Base-by-base conservation (phyloP, 2,888 invertebrate species). In the Tribolium freemani region DNA sequence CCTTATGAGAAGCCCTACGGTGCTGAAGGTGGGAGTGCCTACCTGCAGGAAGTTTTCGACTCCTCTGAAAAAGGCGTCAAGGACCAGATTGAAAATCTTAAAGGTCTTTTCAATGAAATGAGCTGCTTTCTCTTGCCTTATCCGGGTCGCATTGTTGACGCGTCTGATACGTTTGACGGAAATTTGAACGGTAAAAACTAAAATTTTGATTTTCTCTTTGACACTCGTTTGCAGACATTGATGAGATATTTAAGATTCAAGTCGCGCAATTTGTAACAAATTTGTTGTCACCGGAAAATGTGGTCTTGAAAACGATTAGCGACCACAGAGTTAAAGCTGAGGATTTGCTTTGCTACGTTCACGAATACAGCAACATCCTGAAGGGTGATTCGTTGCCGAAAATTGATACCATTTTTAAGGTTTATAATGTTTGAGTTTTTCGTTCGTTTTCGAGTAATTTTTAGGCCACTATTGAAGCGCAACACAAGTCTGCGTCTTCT, bases 91-190 rank as follows among this genome's bases (percentile, higher is more conserved):
- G 13, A 48, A 10, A 61, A 38, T 10, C 9, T 63, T 16, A 31
- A 51, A 31, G n/a, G 13, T n/a, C 31, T 63, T 5, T 63, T 63
- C 10, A 20, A 16, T 8, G 13, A 50, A 20, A 38, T 51, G 5
- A 30, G 13, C 16, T 63, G 63, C n/a, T 63, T 63, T 26, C 16
- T 63, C 20, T 20, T 63, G 63, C 63, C 63, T 4, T 38, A 50
- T 51, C 63, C 63, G 1, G 63, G 63, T 10, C 63, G 31, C 13
- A 26, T 16, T 4, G 63, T 63, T 8, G 63, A 30, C 13, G 48
- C 51, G 1, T 63, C 63, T 11, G 13, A 30, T 8, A 20, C n/a
- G n/a, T 63, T 63, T 20, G 20, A 20, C 3, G 63, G 63, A 31
- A 16, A 31, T n/a, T 13, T 63, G 16, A 11, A 51, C 2, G 63